These are phyloP conservation scores for Drosophila mercatorum DNA, from an alignment of 2,888 invertebrate species.

Conservation along the genomic window DNA sequence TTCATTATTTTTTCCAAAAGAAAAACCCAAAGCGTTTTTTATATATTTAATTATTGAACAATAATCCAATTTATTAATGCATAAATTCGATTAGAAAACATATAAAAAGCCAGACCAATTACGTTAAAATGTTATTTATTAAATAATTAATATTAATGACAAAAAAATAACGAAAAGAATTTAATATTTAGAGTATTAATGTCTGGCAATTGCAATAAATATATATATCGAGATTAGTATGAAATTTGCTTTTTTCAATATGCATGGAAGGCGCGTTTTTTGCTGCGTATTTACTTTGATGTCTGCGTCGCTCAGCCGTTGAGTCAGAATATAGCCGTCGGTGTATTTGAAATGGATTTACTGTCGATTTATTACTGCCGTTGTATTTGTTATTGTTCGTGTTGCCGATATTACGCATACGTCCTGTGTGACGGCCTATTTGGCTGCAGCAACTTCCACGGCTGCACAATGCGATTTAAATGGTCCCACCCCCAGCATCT, in stretches of 20 bases:
- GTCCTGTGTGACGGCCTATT: conserved; percentile 43
- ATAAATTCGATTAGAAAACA: neutral
- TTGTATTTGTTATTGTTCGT: conserved; percentile 26
- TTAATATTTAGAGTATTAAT: neutral
- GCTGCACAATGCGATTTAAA: conserved; percentile 56
- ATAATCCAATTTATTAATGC: neutral
- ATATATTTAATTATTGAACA: neutral
- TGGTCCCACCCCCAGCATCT: conserved; percentile 14
- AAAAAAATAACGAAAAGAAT: neutral
- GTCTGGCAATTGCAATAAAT: conserved; percentile 2
- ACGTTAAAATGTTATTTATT: conserved; percentile 2
- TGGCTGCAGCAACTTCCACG: conserved; percentile 33
- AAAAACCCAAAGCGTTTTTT: neutral
- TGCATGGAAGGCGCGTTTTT: conserved; percentile 3
- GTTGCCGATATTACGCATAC: conserved; percentile 49
- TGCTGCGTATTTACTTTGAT: conserved; percentile 18
- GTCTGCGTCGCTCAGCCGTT: conserved; percentile 21
- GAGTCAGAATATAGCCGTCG: conserved; percentile 13
- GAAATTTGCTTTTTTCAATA: conserved; percentile 7
- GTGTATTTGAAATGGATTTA: conserved; percentile 41
- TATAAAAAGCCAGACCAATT: neutral
- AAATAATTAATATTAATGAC: neutral
- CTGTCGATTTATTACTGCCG: conserved; percentile 59
- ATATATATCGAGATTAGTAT: neutral
- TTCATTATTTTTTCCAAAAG: neutral